These are phyloP conservation scores for Loxodonta africana DNA, from an alignment of 2,113 vertebrate species.

Conservation along the genomic window DNA sequence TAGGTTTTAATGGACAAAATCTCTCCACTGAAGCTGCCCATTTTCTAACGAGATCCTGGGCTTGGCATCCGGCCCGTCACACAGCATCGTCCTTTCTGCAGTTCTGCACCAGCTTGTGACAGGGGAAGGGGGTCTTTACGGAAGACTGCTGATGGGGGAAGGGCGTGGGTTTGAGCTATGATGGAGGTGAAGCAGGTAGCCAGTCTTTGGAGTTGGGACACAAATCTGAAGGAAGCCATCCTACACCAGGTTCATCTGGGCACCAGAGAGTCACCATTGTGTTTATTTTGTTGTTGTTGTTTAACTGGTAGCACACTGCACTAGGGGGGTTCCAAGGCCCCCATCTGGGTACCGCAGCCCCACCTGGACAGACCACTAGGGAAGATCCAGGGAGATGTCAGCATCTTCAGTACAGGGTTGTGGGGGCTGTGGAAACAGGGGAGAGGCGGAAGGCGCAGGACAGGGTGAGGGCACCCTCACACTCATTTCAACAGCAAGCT, in stretches of 20 bases:
- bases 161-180: slow-evolving; percentile 1
- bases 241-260: neutral
- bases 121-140: neutral
- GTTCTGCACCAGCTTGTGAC: neutral
- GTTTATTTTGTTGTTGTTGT: neutral
- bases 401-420: neutral
- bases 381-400: neutral
- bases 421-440: slow-evolving; percentile 3
- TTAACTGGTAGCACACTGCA: neutral
- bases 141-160: neutral
- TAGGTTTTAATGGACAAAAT: slow-evolving; percentile 83
- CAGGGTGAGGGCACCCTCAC: neutral
- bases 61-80: slow-evolving; percentile 71
- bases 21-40: slow-evolving; percentile 78
- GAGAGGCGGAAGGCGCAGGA: slow-evolving; percentile 39
- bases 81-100: neutral
- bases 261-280: neutral
- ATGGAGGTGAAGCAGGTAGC: slow-evolving; percentile 77
- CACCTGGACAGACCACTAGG: neutral
- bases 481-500: slow-evolving; percentile 53
- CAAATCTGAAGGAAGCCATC: neutral
- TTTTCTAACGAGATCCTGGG: slow-evolving; percentile 76
- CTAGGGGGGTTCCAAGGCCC: neutral
- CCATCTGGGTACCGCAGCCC: too few species aligned
- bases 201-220: slow-evolving; percentile 52